Evolutionary conservation across 2,888 invertebrate genomes (phyloP).

Genomic region (Lycocerus yunnanus): DNA sequence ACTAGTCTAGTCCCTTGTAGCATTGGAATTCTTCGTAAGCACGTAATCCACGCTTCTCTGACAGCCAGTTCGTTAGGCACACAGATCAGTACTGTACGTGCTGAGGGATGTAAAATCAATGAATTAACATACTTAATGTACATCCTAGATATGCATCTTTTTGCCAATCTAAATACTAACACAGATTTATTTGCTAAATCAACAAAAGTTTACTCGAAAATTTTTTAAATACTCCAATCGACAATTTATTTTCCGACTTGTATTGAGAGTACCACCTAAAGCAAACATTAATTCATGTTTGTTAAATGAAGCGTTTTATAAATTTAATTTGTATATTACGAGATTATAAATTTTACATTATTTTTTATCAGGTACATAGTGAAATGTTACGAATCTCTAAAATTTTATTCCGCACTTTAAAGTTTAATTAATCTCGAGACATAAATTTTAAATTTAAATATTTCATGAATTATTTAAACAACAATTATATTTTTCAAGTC

Average conservation of each 20-base stretch:
- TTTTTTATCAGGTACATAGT: background rate
- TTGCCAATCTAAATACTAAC: background rate
- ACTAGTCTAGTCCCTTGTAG: constrained; percentile 31
- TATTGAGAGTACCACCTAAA: background rate
- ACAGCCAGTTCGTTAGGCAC: constrained; percentile 40
- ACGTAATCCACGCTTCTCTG: constrained; percentile 38
- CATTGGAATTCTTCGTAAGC: constrained; percentile 40
- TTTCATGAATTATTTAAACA: background rate
- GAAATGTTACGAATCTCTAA: background rate
- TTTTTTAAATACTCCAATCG: background rate
- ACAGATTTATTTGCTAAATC: background rate
- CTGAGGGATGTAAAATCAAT: constrained; percentile 30
- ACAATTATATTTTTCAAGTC: background rate
- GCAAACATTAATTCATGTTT: background rate
- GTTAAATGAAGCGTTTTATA: background rate
- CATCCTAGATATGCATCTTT: background rate
- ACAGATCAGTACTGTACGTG: constrained; percentile 39
- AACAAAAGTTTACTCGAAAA: background rate
- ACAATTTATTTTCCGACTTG: background rate
- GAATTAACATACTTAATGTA: constrained; percentile 33
- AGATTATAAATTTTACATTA: background rate
- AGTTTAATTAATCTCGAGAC: background rate
- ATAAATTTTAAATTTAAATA: background rate
- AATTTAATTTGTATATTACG: background rate
- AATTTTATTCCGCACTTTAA: background rate